Conservation (phyloP, 2,888 invertebrate genomes). For the Apodemia duryi region DNA sequence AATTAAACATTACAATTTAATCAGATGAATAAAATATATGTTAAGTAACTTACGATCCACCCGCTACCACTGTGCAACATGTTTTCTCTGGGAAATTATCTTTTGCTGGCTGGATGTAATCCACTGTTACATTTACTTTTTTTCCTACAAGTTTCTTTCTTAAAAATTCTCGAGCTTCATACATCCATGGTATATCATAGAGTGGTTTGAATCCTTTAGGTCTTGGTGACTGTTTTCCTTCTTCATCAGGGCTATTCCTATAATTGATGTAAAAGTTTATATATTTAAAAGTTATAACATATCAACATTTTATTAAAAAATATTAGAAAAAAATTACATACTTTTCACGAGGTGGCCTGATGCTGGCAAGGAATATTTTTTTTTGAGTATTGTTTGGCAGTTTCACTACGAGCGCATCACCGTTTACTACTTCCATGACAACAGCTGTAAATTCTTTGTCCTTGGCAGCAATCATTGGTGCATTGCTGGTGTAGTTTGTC, state of each 20-base stretch:
- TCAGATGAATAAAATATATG: no score
- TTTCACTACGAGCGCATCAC: constrained; percentile 94
- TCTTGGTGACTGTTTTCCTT: constrained; percentile 82
- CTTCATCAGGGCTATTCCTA: constrained; percentile 80
- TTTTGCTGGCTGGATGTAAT: no score
- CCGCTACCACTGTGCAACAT: no score
- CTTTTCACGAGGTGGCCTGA: constrained; percentile 93
- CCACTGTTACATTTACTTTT: constrained; percentile 83
- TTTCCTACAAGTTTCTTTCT: constrained; percentile 97
- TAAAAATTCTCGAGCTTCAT: constrained; percentile 97
- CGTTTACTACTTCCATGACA: constrained; percentile 95
- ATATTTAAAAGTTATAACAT: neutral
- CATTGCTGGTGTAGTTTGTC: constrained; percentile 92
- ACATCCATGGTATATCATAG: constrained; percentile 99
- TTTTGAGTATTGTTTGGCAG: constrained; percentile 86
- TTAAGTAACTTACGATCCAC: no score
- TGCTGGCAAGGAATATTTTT: constrained; percentile 97
- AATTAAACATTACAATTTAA: no score
- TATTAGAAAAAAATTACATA: constrained; percentile 38
- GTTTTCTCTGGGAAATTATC: no score
- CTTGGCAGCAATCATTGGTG: constrained; percentile 85
- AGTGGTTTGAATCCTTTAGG: constrained; percentile 91
- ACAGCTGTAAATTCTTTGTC: constrained; percentile 90
- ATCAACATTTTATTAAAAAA: neutral
- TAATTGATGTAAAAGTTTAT: constrained; percentile 16